Conservation (phyloP, 2,888 invertebrate genomes). For the Onthophagus sagittarius region DNA sequence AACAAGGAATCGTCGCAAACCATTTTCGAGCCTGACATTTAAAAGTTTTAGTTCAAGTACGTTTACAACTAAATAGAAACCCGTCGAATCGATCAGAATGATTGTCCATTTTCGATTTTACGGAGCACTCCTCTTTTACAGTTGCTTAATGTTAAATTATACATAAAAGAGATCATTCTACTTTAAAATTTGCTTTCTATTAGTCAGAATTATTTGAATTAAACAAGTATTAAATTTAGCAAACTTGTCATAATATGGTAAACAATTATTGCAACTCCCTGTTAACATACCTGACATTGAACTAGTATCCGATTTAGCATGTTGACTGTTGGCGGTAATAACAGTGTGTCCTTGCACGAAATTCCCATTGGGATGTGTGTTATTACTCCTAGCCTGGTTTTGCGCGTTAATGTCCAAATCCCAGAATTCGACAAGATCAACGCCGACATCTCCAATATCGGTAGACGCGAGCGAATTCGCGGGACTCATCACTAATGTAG, state of each 20-base stretch:
- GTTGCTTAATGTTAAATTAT: neutral
- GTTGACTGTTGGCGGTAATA: constrained; percentile 32
- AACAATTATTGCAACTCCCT: constrained; percentile 13
- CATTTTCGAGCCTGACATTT: neutral
- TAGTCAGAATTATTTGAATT: too few species aligned
- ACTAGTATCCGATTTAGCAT: constrained; percentile 49
- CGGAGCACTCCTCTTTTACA: neutral
- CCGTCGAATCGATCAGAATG: neutral
- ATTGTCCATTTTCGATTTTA: neutral
- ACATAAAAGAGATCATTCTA: neutral
- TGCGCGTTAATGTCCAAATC: constrained; percentile 60
- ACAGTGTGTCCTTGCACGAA: constrained; percentile 44
- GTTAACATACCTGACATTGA: constrained; percentile 48
- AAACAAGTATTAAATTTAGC: too few species aligned
- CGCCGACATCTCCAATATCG: constrained; percentile 61
- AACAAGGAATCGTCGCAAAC: neutral
- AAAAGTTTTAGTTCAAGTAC: neutral
- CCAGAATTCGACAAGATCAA: constrained; percentile 75
- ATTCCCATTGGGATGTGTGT: constrained; percentile 21
- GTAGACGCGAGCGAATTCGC: constrained; percentile 71
- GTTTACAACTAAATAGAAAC: neutral
- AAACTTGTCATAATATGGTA: neutral
- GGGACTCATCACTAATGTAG: constrained; percentile 65
- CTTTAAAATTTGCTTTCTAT: too few species aligned
- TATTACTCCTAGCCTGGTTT: constrained; percentile 34